phyloP scores from a whole-genome alignment of 2,113 vertebrate genomes.

The Oplegnathus fasciatus region DNA sequence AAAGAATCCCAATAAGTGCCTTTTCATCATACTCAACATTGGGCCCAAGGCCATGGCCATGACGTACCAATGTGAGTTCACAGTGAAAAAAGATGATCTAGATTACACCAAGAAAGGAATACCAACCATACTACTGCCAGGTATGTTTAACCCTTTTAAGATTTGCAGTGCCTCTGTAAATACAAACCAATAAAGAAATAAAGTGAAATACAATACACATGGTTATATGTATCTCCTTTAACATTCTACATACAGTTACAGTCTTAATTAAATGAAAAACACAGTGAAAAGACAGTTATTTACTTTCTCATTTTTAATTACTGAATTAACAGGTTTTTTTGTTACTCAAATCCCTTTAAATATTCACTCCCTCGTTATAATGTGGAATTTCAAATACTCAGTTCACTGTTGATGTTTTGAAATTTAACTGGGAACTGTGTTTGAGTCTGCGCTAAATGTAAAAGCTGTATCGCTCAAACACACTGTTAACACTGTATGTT shows the following conservation, averaged over 20 bases:
- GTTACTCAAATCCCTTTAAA: background rate
- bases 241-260: background rate
- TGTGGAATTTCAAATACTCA: background rate
- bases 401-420: background rate
- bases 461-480: background rate
- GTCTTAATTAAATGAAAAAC: background rate
- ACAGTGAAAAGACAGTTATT: too few relatives aligned
- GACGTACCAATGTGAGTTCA: constrained; percentile 50
- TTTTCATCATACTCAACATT: constrained; percentile 38
- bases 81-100: rapidly evolving
- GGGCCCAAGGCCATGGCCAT: background rate
- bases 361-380: background rate
- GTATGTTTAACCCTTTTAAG: constrained; percentile 26
- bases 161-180: background rate
- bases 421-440: background rate
- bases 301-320: too few relatives aligned
- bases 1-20: background rate
- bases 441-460: background rate
- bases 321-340: background rate
- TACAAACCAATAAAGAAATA: background rate
- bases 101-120: rapidly evolving
- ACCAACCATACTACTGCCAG: constrained; percentile 11
- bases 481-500: background rate
- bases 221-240: background rate
- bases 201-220: background rate